phyloP scores from a whole-genome alignment of 2,888 invertebrate species.

The Sminthurinus aureus region DNA sequence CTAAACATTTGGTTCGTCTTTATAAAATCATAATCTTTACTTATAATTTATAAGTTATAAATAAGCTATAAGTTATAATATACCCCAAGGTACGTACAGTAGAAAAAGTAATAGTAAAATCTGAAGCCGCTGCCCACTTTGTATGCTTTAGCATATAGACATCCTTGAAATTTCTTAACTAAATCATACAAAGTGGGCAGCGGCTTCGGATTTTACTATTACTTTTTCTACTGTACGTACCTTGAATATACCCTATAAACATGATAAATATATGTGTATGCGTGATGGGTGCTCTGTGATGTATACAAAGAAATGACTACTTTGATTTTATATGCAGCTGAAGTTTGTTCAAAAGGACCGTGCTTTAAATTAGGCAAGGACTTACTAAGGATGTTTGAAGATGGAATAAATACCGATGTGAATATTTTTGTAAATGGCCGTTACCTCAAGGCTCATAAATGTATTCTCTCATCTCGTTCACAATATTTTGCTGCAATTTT shows the following conservation, averaged over 20 bases:
- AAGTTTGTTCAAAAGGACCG: slow-evolving; percentile 61
- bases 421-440: slow-evolving; percentile 83
- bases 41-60: neutral
- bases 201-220: no score
- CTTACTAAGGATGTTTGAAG: slow-evolving; percentile 86
- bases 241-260: no score
- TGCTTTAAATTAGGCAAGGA: slow-evolving; percentile 81
- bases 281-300: no score
- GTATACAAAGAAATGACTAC: neutral
- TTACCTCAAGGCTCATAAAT: slow-evolving; percentile 87
- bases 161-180: no score
- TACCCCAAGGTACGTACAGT: no score
- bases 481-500: slow-evolving; percentile 92
- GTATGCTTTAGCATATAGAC: no score
- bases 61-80: no score
- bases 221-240: no score
- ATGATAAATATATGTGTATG: no score
- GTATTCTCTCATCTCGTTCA: slow-evolving; percentile 88
- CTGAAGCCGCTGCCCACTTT: no score
- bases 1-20: neutral
- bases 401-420: slow-evolving; percentile 89
- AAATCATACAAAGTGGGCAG: no score
- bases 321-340: slow-evolving; percentile 37
- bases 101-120: no score
- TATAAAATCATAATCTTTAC: neutral